phyloP scores from a whole-genome alignment of 2,888 invertebrate species.

The Stomorhina lunata region DNA sequence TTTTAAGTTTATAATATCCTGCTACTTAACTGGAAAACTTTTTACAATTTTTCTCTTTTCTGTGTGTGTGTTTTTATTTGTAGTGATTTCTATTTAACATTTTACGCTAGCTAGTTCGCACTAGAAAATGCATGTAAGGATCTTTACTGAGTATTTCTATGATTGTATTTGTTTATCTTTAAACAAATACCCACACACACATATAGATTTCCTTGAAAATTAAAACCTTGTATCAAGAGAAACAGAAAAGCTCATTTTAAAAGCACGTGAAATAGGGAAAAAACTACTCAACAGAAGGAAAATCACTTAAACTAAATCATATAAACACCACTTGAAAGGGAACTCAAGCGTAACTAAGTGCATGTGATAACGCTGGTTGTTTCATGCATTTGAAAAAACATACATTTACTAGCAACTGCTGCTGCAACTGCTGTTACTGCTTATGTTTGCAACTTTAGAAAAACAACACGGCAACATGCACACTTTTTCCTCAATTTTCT shows the following conservation, averaged over 20 bases:
- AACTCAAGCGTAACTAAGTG: constrained; percentile 65
- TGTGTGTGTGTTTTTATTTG: not conserved
- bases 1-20: constrained; percentile 59
- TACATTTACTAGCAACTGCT: constrained; percentile 12
- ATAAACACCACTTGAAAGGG: constrained; percentile 64
- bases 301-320: constrained; percentile 66
- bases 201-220: constrained; percentile 59
- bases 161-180: constrained; percentile 42
- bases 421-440: no score
- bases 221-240: constrained; percentile 51
- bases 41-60: not conserved
- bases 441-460: constrained; percentile 1
- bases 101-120: constrained; percentile 11
- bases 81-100: constrained; percentile 15
- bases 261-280: not conserved
- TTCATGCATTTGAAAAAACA: constrained; percentile 22
- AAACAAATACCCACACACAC: no score
- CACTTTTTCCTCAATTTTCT: not conserved
- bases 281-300: constrained; percentile 15
- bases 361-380: constrained; percentile 64
- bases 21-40: constrained; percentile 60
- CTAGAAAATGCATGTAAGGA: constrained; percentile 35
- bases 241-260: constrained; percentile 12
- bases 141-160: constrained; percentile 16
- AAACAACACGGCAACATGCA: constrained; percentile 20